Evolutionary conservation across 2,797 vertebrate genomes (phyloP), one percentile per base, ranked within the genome.

Genomic region (Rhynchonycteris naso): DNA sequence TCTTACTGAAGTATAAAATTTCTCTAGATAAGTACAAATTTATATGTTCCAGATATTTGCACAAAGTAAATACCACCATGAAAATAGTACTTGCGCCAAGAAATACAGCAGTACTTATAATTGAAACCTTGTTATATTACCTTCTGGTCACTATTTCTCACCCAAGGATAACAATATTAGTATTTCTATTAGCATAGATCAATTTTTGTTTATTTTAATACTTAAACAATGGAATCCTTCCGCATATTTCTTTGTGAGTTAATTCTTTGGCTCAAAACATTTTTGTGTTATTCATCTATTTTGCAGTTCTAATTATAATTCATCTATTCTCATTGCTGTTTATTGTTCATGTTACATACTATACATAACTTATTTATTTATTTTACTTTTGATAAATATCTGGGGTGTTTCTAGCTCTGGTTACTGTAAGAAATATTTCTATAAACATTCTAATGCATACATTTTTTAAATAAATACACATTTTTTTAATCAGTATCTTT

Each of bases 311-410:
- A 83, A 26, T 13, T 58, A 68, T n/a, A 63, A 3, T 63, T 71
- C 5, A 35, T 84, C 65, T 16, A 65, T 80, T 72, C 43, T 71
- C 43, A 71, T 35, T 89, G 26, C 16, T 76, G 2, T 19, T 69
- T 24, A 71, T 0, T 59, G 47, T 75, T 85, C 52, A 61, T 68
- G 93, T 96, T 93, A 88, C 30, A 50, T 59, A 88, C 16, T 68
- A 30, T 2, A 38, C 2, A 58, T 52, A 28, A 86, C 43, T 68
- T 78, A 85, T 72, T 82, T 63, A 82, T 43, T n/a, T 18, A 35
- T 35, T 26, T 43, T 15, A 61, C 5, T 68, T 11, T 26, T 79
- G 33, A 50, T 83, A 18, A 69, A 65, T 16, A 78, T 69, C 14
- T 56, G 18, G 2, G 2, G 63, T 84, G 14, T 74, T 80, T 71